phyloP scores from a whole-genome alignment of 37 sponge, comb jelly and placozoan species.

The Chondrosia reniformis region DNA sequence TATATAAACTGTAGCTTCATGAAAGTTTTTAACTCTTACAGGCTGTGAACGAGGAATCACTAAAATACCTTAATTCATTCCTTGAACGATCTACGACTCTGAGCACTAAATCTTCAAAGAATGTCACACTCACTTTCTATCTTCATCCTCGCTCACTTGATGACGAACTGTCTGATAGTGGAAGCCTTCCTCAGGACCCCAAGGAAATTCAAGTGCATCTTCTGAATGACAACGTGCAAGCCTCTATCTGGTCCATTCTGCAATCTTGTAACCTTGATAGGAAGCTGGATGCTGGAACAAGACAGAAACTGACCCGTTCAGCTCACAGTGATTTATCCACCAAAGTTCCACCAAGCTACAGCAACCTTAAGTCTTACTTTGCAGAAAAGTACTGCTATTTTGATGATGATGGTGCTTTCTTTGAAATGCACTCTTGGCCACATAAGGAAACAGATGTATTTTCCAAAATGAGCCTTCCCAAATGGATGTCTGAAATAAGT shows the following conservation, averaged over 20 bases:
- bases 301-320: too few relatives aligned
- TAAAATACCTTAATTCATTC: conserved; percentile 31
- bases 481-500: not conserved
- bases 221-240: not conserved
- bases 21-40: too few relatives aligned
- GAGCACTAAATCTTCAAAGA: not conserved
- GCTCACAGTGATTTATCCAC: too few relatives aligned
- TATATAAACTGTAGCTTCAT: too few relatives aligned
- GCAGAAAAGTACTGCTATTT: conserved; percentile 1
- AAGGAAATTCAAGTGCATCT: not conserved
- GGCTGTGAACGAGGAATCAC: conserved; percentile 30
- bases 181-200: not conserved
- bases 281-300: not conserved
- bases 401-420: conserved; percentile 22
- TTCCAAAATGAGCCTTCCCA: not conserved
- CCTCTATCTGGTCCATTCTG: conserved; percentile 8
- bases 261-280: not conserved
- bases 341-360: too few relatives aligned
- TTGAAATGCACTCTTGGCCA: not conserved
- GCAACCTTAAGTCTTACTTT: not conserved
- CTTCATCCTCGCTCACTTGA: not conserved
- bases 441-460: not conserved
- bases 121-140: conserved; percentile 2
- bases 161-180: too few relatives aligned
- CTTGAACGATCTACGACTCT: not conserved